Evolutionary conservation across 1,140 invertebrate species (phyloP), one percentile per base, ranked within the genome.

Genomic region (Bombus vancouverensis): DNA sequence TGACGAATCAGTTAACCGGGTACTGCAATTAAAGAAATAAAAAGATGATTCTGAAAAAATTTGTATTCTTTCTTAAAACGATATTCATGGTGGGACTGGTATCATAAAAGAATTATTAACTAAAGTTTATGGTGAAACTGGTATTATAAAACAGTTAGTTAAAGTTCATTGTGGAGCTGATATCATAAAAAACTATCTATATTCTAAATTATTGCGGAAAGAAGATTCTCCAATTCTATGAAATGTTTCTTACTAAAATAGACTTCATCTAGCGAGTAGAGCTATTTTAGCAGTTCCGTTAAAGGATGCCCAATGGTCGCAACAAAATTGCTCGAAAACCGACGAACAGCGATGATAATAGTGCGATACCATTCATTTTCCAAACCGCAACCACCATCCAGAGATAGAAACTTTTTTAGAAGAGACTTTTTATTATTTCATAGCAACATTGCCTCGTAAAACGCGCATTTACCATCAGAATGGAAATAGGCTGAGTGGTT

Each of bases 311-410:
- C 10, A 53, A 32, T 42, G 28, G 68, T 34, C 47, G 53, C 39
- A 22, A 28, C 42, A 32, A 62, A 81, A 74, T 81, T 47, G 18
- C 53, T 47, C 8, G 37, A 22, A 37, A 73, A 73, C 37, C 13
- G 53, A 57, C 44, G 44, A 34, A 74, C 70, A n/a, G n/a, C 42
- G n/a, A 18, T 39, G 80, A 62, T 66, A 74, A 82, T 59, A 37
- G 25, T n/a, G 32, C 70, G 70, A 44, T 82, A 75, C 79, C 57
- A 74, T 74, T 82, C 53, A 68, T 83, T 75, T 66, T 13, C 22
- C 32, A 37, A 75, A 34, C 73, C 81, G 65, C 74, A 75, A 59
- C n/a, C 4, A 62, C 18, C 37, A 39, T 9, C 10, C n/a, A 34
- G 37, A 47, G 25, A 34, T 4, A n/a, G 13, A 5, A 39, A 68